Evolutionary conservation across 2,888 invertebrate species (phyloP), one percentile per base, ranked within the genome.

Genomic region (Yponomeuta plumbellus): DNA sequence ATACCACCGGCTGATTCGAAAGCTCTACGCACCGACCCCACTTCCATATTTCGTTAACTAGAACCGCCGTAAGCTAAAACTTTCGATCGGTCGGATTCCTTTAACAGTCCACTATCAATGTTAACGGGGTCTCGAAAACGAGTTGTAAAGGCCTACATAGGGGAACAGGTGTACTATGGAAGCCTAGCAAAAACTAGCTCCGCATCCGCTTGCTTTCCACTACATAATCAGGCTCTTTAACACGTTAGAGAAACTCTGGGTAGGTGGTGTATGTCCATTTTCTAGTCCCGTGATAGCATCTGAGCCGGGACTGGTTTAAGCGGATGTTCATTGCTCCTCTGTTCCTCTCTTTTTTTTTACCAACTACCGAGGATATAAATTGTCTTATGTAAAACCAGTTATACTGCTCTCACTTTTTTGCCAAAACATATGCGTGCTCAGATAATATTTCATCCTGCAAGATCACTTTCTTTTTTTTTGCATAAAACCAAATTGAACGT

Each of bases 151-250:
- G 81, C 79, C 86, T 83, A 85, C 84, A 84, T 84, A 82, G 71
- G 73, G 72, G n/a, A 69, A 69, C 72, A 73, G 72, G 71, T 79
- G 76, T 81, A 77, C 79, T 83, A 82, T 81, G 83, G 83, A 77
- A 80, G 82, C 82, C 80, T 84, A 79, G 86, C 82, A 90, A 88
- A 88, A 90, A 89, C 86, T 85, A 81, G 88, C 82, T 78, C 76
- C 76, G 75, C 74, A 76, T 70, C 69, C 74, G 78, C 73, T 84
- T 79, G 87, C 89, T 91, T 91, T 91, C 86, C 85, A 85, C 83
- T 77, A 67, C 65, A 80, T 84, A 84, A 84, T 84, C 76, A 78
- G 76, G 76, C 84, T 85, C 80, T 80, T 89, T 88, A 86, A 88
- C 84, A 82, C 85, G 84, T 83, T 82, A 85, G 88, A 87, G 88